Evolutionary conservation across 2,113 vertebrate genomes (phyloP), one percentile per base, ranked within the genome.

Genomic region (Xiphorhynchus elegans): DNA sequence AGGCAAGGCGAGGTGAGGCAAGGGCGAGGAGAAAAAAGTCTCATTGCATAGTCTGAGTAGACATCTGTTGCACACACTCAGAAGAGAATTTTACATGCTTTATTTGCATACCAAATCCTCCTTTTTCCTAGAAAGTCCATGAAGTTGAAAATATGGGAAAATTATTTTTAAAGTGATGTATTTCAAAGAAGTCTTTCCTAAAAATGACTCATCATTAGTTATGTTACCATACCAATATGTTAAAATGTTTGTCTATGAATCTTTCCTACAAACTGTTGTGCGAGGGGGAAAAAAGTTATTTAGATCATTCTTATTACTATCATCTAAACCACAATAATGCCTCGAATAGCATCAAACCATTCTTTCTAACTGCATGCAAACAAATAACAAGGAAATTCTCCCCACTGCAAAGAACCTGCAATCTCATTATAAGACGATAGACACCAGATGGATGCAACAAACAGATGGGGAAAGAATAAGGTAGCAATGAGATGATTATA

Each of bases 401-500:
- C 42, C 29, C 1, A 1, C 42, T 0, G 1, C 75, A 87, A 93
- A 93, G 92, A 95, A 70, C 59, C 86, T 92, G 68, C 59, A 39
- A 63, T 96, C 90, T 96, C 90, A 90, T 95, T 95, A 74, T 81
- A 94, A 90, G 92, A 85, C 9, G 2, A 80, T 93, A 96, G 93
- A 90, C 82, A 88, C 83, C 95, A 97, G 95, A 96, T 88, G 95
- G 91, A 86, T 94, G 52, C 14, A 89, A 60, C 46, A 66, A 93
- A 90, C 96, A 97, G 95, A 96, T 96, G 96, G 95, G 86, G 82
- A 56, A 94, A 93, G 79, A 96, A 93, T 90, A 96, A 95, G 90
- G 91, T 94, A 94, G 79, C 95, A 93, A 91, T 88, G 87, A 96
- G 68, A 95, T 93, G 29, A 94, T 95, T 90, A 94, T 86, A 96